A percentile compares a stretch with the other conserved stretches of the same genome.
These are phyloP conservation scores for Entomobrya proxima DNA, from an alignment of 2,888 invertebrate genomes.

Conservation along the genomic window DNA sequence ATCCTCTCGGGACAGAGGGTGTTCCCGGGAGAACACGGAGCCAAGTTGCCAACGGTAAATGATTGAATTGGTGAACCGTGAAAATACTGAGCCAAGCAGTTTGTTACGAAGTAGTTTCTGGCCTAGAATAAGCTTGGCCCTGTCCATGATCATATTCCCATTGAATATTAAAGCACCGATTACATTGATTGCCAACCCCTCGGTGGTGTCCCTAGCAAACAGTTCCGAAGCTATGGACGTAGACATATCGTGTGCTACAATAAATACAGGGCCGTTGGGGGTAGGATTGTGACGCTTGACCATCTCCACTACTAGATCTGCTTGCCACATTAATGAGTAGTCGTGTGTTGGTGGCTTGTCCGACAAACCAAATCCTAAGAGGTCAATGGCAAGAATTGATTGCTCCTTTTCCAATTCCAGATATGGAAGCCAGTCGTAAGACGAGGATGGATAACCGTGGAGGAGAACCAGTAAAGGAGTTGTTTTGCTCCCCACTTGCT, in stretches of 20 bases:
- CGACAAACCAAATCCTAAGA: conserved; percentile 68
- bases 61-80: conserved; percentile 58
- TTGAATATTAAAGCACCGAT: conserved; percentile 69
- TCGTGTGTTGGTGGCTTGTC: conserved; percentile 64
- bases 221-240: conserved; percentile 68
- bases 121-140: conserved; percentile 63
- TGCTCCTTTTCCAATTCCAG: conserved; percentile 44
- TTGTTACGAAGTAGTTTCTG: conserved; percentile 65
- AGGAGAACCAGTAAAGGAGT: conserved; percentile 59
- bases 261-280: conserved; percentile 59
- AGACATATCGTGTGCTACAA: conserved; percentile 69
- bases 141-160: conserved; percentile 70
- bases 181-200: conserved; percentile 59
- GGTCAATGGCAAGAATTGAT: conserved; percentile 62
- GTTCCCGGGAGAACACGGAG: conserved; percentile 62
- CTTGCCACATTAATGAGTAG: conserved; percentile 67
- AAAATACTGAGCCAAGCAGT: conserved; percentile 60
- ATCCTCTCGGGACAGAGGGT: conserved; percentile 63
- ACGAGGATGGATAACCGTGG: conserved; percentile 69
- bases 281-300: conserved; percentile 56
- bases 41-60: conserved; percentile 68
- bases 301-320: conserved; percentile 67
- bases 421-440: conserved; percentile 64
- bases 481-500: conserved; percentile 36
- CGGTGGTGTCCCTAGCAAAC: conserved; percentile 67